Evolutionary conservation across 2,113 vertebrate species (phyloP).

Genomic region (Malurus cyaneus): DNA sequence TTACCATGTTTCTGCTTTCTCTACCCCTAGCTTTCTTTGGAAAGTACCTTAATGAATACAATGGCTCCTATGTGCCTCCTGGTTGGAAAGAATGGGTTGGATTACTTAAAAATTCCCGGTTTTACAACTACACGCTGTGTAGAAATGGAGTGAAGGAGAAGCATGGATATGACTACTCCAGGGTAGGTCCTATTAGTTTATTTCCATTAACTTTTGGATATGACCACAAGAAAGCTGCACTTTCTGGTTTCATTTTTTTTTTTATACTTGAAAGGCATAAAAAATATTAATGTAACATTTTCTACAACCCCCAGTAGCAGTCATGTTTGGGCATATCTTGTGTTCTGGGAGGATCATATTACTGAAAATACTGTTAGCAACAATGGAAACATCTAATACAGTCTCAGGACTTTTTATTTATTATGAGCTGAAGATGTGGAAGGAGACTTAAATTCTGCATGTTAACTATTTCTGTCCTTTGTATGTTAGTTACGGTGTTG

Average conservation of each 20-base stretch:
- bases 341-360: not conserved
- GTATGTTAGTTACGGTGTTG: conserved; percentile 1
- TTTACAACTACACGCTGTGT: conserved; percentile 97
- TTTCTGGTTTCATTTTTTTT: not conserved
- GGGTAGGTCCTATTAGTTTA: conserved; percentile 74
- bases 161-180: conserved; percentile 87
- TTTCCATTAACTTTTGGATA: not conserved
- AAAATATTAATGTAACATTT: not conserved
- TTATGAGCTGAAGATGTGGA: not conserved
- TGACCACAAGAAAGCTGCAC: not conserved
- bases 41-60: conserved; percentile 97
- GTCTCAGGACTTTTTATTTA: no score
- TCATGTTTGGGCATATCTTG: not conserved
- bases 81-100: conserved; percentile 98
- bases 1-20: not conserved
- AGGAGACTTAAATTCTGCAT: not conserved
- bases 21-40: conserved; percentile 88
- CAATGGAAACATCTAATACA: conserved; percentile 1
- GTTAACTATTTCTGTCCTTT: not conserved
- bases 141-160: conserved; percentile 92
- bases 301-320: not conserved
- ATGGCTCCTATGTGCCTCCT: conserved; percentile 94
- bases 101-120: conserved; percentile 94
- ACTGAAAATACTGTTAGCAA: not conserved
- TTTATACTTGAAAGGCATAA: not conserved